Evolutionary conservation across 2,797 vertebrate species (phyloP).

Genomic region (Thamnophis elegans): DNA sequence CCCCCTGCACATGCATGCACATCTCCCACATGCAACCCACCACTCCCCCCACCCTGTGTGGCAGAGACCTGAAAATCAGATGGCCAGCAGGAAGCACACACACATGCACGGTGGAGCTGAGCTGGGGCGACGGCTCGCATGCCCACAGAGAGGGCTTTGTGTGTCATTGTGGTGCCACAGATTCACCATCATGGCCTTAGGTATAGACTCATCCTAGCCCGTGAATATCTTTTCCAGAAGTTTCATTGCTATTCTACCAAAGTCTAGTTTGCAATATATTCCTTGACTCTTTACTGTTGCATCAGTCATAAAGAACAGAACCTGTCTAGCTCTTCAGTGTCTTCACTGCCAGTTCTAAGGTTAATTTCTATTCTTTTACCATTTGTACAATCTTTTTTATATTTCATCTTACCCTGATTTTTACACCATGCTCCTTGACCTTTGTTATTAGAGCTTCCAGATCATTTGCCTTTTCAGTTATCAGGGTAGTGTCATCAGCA

Average conservation of each 20-base stretch:
- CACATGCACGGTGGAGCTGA: too few relatives aligned
- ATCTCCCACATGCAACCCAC: too few relatives aligned
- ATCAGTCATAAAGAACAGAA: neutral
- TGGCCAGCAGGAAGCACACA: too few relatives aligned
- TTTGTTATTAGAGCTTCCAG: neutral
- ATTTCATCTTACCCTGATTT: neutral
- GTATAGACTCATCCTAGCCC: neutral
- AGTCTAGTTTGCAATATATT: neutral
- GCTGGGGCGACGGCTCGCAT: too few relatives aligned
- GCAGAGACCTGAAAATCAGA: too few relatives aligned
- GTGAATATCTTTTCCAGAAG: neutral
- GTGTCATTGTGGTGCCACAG: too few relatives aligned
- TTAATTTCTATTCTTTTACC: neutral
- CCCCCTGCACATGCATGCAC: too few relatives aligned
- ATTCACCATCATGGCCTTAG: too few relatives aligned
- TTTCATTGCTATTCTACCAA: neutral
- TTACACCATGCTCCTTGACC: neutral
- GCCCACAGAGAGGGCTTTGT: too few relatives aligned
- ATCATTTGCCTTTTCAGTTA: neutral
- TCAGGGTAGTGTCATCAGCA: neutral
- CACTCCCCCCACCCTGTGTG: too few relatives aligned
- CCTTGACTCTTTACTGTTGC: neutral
- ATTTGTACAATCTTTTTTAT: neutral
- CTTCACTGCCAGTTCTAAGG: neutral
- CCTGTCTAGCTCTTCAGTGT: neutral